Percentiles rank a stretch among this genome's conserved stretches.
phyloP scores from a whole-genome alignment of 2,888 invertebrate species.

The Drosophila macrothrix region DNA sequence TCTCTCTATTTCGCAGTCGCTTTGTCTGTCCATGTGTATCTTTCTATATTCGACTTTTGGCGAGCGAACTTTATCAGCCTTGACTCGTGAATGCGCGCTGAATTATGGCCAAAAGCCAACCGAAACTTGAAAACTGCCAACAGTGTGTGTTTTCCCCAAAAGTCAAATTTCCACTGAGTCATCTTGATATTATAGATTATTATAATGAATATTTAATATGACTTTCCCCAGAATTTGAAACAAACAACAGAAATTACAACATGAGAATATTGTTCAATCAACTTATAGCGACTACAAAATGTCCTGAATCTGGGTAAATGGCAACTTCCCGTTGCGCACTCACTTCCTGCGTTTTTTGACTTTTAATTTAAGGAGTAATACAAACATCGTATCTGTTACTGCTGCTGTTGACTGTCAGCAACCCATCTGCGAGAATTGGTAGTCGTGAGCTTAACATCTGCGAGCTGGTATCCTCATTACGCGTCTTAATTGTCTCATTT shows the following conservation, averaged over 20 bases:
- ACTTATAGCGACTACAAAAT: background rate
- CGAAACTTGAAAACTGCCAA: constrained; percentile 37
- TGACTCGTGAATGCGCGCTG: constrained; percentile 49
- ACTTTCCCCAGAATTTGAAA: constrained; percentile 33
- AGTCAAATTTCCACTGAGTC: constrained; percentile 49
- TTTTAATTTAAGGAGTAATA: constrained; percentile 58
- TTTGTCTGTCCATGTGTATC: constrained; percentile 4
- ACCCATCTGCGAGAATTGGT: constrained; percentile 7
- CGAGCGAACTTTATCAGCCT: constrained; percentile 45
- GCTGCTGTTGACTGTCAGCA: constrained; percentile 22
- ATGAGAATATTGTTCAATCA: background rate
- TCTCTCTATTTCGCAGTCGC: background rate
- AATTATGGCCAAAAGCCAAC: constrained; percentile 42
- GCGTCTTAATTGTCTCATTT: constrained; percentile 65
- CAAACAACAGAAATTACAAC: constrained; percentile 1
- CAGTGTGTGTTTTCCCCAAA: constrained; percentile 20
- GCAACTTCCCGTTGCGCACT: background rate
- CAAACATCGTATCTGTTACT: constrained; percentile 45
- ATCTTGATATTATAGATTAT: constrained; percentile 63
- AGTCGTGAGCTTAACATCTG: constrained; percentile 9
- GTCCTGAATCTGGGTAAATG: no score
- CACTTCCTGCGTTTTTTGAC: constrained; percentile 15
- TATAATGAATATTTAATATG: constrained; percentile 75
- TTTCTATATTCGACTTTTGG: constrained; percentile 23
- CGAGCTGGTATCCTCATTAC: constrained; percentile 34